Evolutionary conservation across 1,140 invertebrate genomes (phyloP).

Genomic region (Myzus persicae): DNA sequence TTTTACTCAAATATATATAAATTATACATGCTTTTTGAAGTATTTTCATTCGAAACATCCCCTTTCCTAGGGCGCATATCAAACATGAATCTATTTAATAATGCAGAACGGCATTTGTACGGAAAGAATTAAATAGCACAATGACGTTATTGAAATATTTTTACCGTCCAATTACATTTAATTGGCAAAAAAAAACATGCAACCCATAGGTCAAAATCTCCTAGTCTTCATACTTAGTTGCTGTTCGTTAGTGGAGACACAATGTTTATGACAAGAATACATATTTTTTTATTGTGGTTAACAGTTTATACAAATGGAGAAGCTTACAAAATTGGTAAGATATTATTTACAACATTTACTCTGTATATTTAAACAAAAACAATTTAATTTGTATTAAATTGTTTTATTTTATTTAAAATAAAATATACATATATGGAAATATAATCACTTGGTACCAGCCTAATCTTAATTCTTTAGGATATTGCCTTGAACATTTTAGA

Average conservation of each 20-base stretch:
- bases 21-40: constrained; percentile 40
- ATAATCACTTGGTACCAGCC: background rate
- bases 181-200: constrained; percentile 28
- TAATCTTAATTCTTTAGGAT: background rate
- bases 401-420: background rate
- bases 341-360: background rate
- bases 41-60: background rate
- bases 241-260: background rate
- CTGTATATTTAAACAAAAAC: background rate
- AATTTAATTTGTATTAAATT: background rate
- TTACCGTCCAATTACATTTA: constrained; percentile 45
- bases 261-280: background rate
- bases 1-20: background rate
- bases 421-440: background rate
- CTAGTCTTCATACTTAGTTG: background rate
- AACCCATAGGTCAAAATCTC: background rate
- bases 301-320: background rate
- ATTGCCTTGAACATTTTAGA: background rate
- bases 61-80: background rate
- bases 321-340: constrained; percentile 2
- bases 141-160: constrained; percentile 34
- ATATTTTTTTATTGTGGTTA: background rate
- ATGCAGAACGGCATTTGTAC: background rate
- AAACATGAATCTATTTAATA: constrained; percentile 1
- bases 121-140: background rate